Evolutionary conservation across 1,140 invertebrate species (phyloP).

Genomic region (Hestina assimilis): DNA sequence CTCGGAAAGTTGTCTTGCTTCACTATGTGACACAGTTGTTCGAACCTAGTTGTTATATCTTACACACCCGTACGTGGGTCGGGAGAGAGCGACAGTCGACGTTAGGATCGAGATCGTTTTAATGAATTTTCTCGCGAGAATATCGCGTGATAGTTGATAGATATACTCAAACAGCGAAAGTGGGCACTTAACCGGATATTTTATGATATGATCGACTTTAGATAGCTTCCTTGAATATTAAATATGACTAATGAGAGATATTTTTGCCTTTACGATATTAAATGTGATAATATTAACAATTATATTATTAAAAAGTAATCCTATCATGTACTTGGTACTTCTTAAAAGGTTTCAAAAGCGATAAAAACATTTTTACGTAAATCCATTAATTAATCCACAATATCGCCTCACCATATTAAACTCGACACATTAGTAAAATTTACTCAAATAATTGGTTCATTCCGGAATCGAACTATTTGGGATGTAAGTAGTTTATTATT

Average conservation of each 20-base stretch:
- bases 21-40: background rate
- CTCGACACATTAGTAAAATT: no score
- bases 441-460: no score
- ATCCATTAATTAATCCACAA: no score
- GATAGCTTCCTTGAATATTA: background rate
- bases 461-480: no score
- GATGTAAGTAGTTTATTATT: no score
- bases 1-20: background rate
- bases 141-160: constrained; percentile 17
- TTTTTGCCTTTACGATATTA: no score
- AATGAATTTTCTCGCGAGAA: constrained; percentile 19
- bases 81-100: constrained; percentile 14
- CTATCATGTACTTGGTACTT: no score
- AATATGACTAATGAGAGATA: background rate
- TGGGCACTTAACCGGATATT: constrained; percentile 1
- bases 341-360: no score
- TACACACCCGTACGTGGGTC: background rate
- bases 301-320: no score
- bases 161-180: constrained; percentile 18
- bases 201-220: constrained; percentile 6
- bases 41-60: background rate
- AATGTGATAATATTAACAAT: no score
- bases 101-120: constrained; percentile 13
- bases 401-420: no score
- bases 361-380: no score